These are phyloP conservation scores for Cheilosia scutellata DNA, from an alignment of 2,888 invertebrate species.

Conservation along the genomic window DNA sequence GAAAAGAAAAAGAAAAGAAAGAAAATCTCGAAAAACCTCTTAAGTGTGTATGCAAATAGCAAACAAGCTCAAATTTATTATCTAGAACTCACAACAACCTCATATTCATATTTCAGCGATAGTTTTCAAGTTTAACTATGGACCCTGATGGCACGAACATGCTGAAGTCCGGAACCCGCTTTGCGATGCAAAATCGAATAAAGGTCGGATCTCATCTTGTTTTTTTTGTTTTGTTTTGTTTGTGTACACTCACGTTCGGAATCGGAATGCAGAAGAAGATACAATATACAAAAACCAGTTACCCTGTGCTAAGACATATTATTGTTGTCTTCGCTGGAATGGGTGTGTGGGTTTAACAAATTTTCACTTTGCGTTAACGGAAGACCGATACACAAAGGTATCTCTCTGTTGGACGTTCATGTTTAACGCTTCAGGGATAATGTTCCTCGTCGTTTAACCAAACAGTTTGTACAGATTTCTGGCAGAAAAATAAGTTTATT, in stretches of 20 bases:
- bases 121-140: conserved; percentile 8
- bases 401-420: conserved; percentile 10
- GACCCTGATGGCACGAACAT: neutral
- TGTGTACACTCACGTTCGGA: conserved; percentile 23
- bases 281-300: conserved; percentile 64
- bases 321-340: conserved; percentile 11
- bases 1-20: neutral
- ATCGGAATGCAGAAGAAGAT: conserved; percentile 58
- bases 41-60: conserved; percentile 6
- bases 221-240: neutral
- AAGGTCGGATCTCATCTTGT: conserved; percentile 44
- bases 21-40: neutral
- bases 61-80: conserved; percentile 20
- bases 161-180: conserved; percentile 11
- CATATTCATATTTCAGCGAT: conserved; percentile 8
- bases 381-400: conserved; percentile 18
- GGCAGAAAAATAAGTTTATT: neutral
- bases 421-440: conserved; percentile 10
- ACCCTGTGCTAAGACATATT: conserved; percentile 1
- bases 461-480: neutral
- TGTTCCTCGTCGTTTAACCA: conserved; percentile 8
- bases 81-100: conserved; percentile 7
- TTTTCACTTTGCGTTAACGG: conserved; percentile 38
- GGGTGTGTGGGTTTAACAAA: conserved; percentile 18
- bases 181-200: conserved; percentile 55